Base-by-base conservation (phyloP, 2,888 invertebrate species). In the Seira musarum region DNA sequence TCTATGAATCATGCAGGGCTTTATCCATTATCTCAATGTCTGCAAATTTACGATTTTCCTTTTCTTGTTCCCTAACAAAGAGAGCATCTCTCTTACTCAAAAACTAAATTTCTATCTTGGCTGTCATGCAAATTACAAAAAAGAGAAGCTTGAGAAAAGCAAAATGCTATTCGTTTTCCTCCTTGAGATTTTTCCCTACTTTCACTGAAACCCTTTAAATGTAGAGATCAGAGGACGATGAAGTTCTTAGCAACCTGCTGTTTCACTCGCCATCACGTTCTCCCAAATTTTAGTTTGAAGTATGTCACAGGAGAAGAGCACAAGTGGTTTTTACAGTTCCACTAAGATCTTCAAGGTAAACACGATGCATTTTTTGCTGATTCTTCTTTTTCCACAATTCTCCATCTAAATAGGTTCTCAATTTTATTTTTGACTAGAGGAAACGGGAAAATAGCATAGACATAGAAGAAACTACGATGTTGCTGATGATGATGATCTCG, bases 1-100 rank as follows among this genome's bases (percentile, higher is more conserved):
- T 66, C 57, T 57, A 74, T 74, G 73, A 74, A 74, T 74, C 73
- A 74, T 74, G 73, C 73, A 74, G 73, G 66, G 65, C 46, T 74
- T 30, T 30, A 30, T 30, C 61, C 17, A 22, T 61, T 75, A 24
- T 64, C 25, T 61, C 75, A 67, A 40, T 75, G 60, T 40, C 60
- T 75, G 61, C 60, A 75, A 66, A 75, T 75, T 75, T 75, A 75
- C 68, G 68, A 75, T 67, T n/a, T 40, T 46, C 25, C 19, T 75
- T 68, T 68, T 66, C 57, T 22, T 64, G 17, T 49, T 49, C 49
- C 15, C 49, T n/a, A 49, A 13, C 3, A 49, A 15, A n/a, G 49
- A 49, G 15, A 49, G 49, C 17, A 49, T 15, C 6, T 68, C 53
- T 65, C 65, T 65, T 19, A 22, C n/a, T 15, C 17, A 67, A 46